Evolutionary conservation across 2,888 invertebrate genomes (phyloP).

Genomic region (Corbicula japonica): DNA sequence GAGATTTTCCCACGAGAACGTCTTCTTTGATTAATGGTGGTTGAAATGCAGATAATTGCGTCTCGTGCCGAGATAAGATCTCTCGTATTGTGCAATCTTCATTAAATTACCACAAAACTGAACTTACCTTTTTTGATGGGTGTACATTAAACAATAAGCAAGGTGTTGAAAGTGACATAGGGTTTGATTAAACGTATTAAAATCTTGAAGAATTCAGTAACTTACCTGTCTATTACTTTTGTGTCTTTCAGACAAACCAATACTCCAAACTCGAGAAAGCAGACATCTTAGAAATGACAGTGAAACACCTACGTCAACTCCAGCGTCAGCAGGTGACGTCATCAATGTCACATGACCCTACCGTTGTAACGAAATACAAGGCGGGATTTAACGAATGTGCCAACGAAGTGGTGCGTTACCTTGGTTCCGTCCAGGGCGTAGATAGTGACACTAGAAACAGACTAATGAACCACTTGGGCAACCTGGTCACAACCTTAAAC

Average conservation of each 20-base stretch:
- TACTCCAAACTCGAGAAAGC: constrained; percentile 86
- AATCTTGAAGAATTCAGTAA: no score
- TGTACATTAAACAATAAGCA: no score
- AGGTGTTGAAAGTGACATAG: no score
- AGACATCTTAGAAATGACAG: constrained; percentile 86
- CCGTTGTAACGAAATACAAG: constrained; percentile 78
- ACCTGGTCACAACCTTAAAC: constrained; percentile 70
- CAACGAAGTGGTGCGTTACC: constrained; percentile 82
- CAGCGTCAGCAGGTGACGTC: constrained; percentile 79
- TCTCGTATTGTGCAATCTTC: constrained; percentile 16
- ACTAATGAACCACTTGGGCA: constrained; percentile 80
- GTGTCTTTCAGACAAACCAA: constrained; percentile 81
- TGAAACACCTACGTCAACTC: constrained; percentile 81
- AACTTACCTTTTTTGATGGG: no score
- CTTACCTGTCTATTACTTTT: no score
- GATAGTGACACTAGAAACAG: constrained; percentile 76
- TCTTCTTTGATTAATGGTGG: constrained; percentile 56
- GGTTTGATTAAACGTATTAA: no score
- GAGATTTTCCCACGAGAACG: constrained; percentile 63
- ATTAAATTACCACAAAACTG: no score
- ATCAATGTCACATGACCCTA: constrained; percentile 71
- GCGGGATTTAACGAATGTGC: constrained; percentile 84
- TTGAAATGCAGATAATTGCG: constrained; percentile 58
- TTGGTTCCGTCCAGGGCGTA: constrained; percentile 78
- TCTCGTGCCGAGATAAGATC: constrained; percentile 50